These are phyloP conservation scores for Amazona guildingii DNA, from an alignment of 2,113 vertebrate species.

Conservation along the genomic window DNA sequence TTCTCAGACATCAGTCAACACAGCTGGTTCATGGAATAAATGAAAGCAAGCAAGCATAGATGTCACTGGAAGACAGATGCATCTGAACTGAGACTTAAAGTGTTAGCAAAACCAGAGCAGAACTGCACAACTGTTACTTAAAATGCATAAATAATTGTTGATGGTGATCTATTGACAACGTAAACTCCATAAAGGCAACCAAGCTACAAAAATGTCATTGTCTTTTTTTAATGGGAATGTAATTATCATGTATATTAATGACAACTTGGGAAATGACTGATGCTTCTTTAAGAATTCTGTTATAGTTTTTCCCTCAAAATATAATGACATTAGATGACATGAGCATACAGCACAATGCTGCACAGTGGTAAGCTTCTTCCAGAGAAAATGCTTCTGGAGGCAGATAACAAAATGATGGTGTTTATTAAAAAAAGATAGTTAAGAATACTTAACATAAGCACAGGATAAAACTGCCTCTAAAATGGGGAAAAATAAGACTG, in stretches of 20 bases:
- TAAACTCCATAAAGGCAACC: neutral
- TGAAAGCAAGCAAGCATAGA: slow-evolving; percentile 1
- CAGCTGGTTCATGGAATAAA: slow-evolving; percentile 19
- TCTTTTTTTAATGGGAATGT: neutral
- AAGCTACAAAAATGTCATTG: neutral
- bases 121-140: neutral
- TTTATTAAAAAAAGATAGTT: neutral
- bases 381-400: neutral
- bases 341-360: neutral
- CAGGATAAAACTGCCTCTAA: neutral
- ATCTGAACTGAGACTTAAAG: neutral
- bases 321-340: neutral
- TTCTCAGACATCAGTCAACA: slow-evolving; percentile 37
- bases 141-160: neutral
- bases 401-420: neutral
- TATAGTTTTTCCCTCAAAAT: neutral
- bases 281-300: neutral
- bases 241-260: neutral
- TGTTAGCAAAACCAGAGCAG: neutral
- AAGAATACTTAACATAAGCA: neutral
- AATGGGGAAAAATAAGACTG: neutral
- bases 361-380: neutral
- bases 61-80: neutral
- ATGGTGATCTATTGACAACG: neutral
- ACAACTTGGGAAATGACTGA: neutral